A percentile compares a stretch with the other conserved stretches of the same genome.
phyloP scores from a whole-genome alignment of 2,888 invertebrate genomes.

The Biston stratarius region DNA sequence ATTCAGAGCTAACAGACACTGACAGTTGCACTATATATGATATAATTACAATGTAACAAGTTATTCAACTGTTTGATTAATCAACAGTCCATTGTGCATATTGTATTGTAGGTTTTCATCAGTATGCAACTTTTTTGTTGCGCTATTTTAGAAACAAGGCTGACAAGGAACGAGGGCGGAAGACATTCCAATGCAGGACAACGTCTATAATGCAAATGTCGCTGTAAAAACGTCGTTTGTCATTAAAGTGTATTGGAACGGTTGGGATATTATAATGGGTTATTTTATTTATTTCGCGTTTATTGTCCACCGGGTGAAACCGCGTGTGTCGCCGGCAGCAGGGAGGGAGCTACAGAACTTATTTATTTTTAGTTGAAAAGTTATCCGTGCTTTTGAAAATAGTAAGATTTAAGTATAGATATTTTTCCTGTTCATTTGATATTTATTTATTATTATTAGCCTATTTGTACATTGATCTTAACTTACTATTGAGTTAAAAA shows the following conservation, averaged over 20 bases:
- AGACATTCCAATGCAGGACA: conserved; percentile 31
- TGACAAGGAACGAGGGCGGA: conserved; percentile 34
- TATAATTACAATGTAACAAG: background rate
- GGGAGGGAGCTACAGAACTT: conserved; percentile 54
- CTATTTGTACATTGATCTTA: too few species aligned
- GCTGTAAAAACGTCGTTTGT: conserved; percentile 31
- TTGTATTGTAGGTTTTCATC: conserved; percentile 10
- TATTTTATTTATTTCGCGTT: conserved; percentile 60
- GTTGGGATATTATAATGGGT: conserved; percentile 53
- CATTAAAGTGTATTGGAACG: conserved; percentile 49
- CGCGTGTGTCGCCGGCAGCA: conserved; percentile 67
- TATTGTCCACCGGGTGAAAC: conserved; percentile 60
- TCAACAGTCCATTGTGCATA: conserved; percentile 12
- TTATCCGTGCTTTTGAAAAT: background rate
- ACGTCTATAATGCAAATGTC: conserved; percentile 14
- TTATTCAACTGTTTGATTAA: conserved; percentile 7
- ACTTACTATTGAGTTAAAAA: too few species aligned
- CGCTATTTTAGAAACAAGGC: conserved; percentile 17
- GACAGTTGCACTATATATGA: background rate
- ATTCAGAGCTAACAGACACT: background rate
- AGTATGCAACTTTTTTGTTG: conserved; percentile 13
- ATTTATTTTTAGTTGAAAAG: background rate
- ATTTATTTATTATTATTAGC: too few species aligned
- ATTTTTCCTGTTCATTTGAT: background rate
- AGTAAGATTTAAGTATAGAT: background rate